Base-by-base conservation (phyloP, 2,888 invertebrate species). In the Caprella mutica region DNA sequence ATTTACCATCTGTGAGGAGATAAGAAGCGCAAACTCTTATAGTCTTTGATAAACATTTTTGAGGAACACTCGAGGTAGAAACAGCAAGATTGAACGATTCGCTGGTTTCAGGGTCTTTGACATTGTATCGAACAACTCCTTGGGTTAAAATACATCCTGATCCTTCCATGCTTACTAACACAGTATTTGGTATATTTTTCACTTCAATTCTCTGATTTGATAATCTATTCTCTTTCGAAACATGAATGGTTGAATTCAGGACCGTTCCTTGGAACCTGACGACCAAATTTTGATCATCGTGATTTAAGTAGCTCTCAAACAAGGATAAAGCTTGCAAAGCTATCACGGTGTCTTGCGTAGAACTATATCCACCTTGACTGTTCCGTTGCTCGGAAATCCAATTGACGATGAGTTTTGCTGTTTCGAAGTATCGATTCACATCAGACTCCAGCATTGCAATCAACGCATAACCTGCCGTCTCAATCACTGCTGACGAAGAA, bases 351-450 rank as follows among this genome's bases (percentile, higher is more conserved):
- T 81, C 81, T 75, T 80, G n/a, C n/a, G 87, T 86, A 1, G 86
- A 82, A 0, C 80, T 72, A 68, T 86, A 86, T 2, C 85, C 86
- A 3, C 87, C 87, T 3, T 78, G 73, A 3, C 80, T 74, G 58
- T 80, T 80, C 40, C 83, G 75, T 68, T 85, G 82, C 2, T 80
- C 76, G 5, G 82, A 77, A 48, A 89, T 75, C 86, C 87, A 88
- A 55, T 82, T 78, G 0, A 83, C 76, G 2, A 83, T 81, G 9
- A 80, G 78, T 44, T 81, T 71, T 1, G 79, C 79, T 44, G 76
- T 74, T 0, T 77, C 72, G 61, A 78, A 73, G 69, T 79, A 77
- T 21, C 72, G 71, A 19, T 74, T 71, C 0, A 75, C 76, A 1
- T 77, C 76, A 54, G 78, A 69, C 40, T 75, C 38, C n/a, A 77